These are phyloP conservation scores for Girardinus metallicus DNA, from an alignment of 2,797 vertebrate genomes.

Conservation along the genomic window DNA sequence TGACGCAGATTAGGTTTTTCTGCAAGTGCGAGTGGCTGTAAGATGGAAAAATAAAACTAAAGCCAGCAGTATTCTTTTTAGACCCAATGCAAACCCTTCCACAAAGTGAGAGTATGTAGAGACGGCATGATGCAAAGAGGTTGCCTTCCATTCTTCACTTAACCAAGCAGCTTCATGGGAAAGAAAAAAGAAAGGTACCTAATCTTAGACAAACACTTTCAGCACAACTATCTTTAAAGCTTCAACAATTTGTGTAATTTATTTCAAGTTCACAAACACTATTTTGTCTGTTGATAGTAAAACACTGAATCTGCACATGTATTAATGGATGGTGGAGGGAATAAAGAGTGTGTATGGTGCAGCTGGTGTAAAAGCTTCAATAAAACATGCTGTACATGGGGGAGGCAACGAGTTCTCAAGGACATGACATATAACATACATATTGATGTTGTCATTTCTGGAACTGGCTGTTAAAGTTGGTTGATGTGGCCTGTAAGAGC, in stretches of 20 bases:
- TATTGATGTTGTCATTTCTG: conserved; percentile 23
- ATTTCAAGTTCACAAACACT: not conserved
- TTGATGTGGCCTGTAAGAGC: conserved; percentile 12
- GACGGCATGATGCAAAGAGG: conserved; percentile 18
- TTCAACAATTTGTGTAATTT: not conserved
- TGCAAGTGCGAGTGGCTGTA: conserved; percentile 14
- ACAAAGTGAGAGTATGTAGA: conserved; percentile 27
- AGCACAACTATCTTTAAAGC: not conserved
- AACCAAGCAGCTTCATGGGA: not conserved
- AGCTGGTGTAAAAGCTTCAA: conserved; percentile 33
- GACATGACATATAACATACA: conserved; percentile 31
- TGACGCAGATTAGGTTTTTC: conserved; percentile 8
- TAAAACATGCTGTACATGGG: conserved; percentile 36
- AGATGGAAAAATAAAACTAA: conserved; percentile 36
- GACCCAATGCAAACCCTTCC: conserved; percentile 32
- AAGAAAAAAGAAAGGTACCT: not conserved
- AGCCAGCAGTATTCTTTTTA: conserved; percentile 37
- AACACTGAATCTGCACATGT: conserved; percentile 4
- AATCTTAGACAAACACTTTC: not conserved
- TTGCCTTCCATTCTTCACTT: not conserved
- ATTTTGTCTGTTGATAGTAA: not conserved
- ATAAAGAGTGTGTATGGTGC: conserved; percentile 8
- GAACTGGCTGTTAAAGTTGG: conserved; percentile 11
- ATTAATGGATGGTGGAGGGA: conserved; percentile 15
- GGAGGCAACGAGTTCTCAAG: conserved; percentile 35